Conservation (phyloP, 64 coral and sea anemone species). For the Montipora efflorescens region DNA sequence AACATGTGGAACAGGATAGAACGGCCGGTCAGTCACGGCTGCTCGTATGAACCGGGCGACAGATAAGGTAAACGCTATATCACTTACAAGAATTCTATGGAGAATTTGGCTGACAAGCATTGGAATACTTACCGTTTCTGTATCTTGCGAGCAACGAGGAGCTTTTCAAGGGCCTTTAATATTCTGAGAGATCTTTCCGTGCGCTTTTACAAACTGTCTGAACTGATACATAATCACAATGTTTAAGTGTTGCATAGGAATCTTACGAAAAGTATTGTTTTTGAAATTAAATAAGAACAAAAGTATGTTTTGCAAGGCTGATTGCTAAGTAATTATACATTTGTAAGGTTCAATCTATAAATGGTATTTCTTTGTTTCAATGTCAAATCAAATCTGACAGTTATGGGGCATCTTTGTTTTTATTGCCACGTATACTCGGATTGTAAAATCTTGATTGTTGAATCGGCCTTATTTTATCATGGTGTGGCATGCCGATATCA, state of each 20-base stretch:
- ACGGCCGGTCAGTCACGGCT: too few species aligned
- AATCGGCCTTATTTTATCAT: background rate
- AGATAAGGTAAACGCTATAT: background rate
- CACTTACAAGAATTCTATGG: background rate
- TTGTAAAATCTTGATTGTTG: background rate
- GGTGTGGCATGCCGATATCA: too few species aligned
- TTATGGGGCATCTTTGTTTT: background rate
- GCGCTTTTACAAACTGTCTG: background rate
- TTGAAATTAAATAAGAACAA: conserved; percentile 32
- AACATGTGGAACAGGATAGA: background rate
- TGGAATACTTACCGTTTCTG: conserved; percentile 13
- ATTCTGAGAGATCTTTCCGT: background rate
- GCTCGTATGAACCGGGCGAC: too few species aligned
- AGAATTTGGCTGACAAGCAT: background rate
- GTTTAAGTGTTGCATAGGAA: background rate
- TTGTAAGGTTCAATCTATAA: conserved; percentile 6
- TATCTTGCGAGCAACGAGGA: background rate
- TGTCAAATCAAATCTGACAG: conserved; percentile 41
- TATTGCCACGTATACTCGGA: background rate
- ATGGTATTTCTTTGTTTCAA: conserved; percentile 13
- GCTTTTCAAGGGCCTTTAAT: background rate
- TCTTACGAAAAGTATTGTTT: background rate
- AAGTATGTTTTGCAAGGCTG: background rate
- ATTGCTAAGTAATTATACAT: background rate
- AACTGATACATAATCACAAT: too few species aligned